Percentiles rank a stretch among this genome's conserved stretches.
phyloP scores from a whole-genome alignment of 2,888 invertebrate species.

The Zaprionus lineosus region DNA sequence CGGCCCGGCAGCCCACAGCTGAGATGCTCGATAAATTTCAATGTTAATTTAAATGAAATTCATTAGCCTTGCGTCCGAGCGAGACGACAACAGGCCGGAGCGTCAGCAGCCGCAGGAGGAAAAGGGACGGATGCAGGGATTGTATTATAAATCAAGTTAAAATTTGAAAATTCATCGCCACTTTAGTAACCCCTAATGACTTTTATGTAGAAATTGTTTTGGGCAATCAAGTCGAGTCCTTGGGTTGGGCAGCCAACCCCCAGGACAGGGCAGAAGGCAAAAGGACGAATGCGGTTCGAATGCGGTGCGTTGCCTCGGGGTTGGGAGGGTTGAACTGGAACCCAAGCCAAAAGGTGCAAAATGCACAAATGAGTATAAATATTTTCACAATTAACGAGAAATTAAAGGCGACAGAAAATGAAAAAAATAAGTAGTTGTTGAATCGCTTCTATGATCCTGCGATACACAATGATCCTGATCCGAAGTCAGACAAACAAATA shows the following conservation, averaged over 20 bases:
- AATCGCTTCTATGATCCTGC: conserved; percentile 42
- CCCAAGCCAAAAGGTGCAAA: conserved; percentile 75
- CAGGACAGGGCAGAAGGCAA: conserved; percentile 17
- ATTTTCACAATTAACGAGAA: conserved; percentile 82
- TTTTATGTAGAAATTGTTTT: conserved; percentile 77
- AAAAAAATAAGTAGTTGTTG: conserved; percentile 17
- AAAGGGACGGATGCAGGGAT: conserved; percentile 33
- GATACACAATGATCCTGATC: conserved; percentile 19
- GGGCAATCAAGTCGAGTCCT: conserved; percentile 72
- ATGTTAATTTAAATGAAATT: conserved; percentile 77
- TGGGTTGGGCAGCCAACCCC: conserved; percentile 61
- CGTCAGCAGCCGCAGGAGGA: not conserved
- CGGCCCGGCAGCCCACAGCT: conserved; percentile 54
- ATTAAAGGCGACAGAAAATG: conserved; percentile 78
- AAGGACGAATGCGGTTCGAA: no score
- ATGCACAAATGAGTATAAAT: conserved; percentile 82
- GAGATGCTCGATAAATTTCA: conserved; percentile 72
- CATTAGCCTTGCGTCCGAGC: no score
- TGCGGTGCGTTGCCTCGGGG: conserved; percentile 17
- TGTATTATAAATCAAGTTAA: conserved; percentile 80
- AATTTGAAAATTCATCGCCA: conserved; percentile 82
- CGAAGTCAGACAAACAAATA: conserved; percentile 65
- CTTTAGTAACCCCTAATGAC: conserved; percentile 82
- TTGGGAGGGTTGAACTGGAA: conserved; percentile 22
- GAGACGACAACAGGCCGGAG: no score